Conservation (phyloP, 2,797 vertebrate genomes). For the Ammospiza maritima region DNA sequence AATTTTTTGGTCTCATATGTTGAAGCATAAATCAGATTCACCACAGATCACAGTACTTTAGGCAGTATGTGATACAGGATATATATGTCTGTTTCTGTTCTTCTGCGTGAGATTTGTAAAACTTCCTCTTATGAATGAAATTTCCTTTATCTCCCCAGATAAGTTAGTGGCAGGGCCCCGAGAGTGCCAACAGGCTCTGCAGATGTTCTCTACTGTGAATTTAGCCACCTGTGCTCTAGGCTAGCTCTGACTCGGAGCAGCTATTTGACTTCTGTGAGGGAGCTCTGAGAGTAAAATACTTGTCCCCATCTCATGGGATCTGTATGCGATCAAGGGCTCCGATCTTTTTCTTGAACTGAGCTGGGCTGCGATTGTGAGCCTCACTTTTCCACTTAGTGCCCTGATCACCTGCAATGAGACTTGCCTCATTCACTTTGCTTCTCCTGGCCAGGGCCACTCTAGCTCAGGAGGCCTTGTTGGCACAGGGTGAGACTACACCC, state of each 20-base stretch:
- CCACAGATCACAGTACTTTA: background rate
- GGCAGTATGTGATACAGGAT: background rate
- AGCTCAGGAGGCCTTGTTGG: background rate
- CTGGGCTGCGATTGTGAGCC: background rate
- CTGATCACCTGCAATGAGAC: fast-evolving
- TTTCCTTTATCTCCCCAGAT: background rate
- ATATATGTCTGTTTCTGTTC: background rate
- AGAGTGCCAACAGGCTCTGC: background rate
- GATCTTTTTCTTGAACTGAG: background rate
- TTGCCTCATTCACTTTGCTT: background rate
- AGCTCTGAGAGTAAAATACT: background rate
- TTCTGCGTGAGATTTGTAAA: background rate
- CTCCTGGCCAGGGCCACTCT: fast-evolving
- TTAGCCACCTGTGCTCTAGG: background rate
- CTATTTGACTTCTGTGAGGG: background rate
- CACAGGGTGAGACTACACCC: fast-evolving
- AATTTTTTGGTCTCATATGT: background rate
- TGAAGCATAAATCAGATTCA: background rate
- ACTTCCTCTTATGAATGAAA: background rate
- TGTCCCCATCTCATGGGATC: background rate
- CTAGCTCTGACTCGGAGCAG: background rate
- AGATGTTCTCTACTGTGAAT: fast-evolving
- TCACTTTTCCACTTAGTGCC: background rate
- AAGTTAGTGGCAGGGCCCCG: background rate
- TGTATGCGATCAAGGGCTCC: background rate